Base-by-base conservation (phyloP, 2,888 invertebrate genomes). In the Synanthedon myopaeformis region DNA sequence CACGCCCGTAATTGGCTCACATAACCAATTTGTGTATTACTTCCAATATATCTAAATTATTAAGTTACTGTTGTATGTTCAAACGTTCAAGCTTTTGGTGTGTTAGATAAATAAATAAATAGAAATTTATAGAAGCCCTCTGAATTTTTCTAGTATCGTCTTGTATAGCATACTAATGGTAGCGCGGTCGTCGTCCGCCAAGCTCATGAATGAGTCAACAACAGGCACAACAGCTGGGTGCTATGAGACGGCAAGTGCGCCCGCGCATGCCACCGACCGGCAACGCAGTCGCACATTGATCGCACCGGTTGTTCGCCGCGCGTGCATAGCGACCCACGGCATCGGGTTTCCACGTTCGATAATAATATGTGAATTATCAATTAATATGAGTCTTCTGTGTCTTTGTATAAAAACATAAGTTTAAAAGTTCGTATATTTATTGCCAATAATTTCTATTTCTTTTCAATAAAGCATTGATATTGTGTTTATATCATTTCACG, bases 321-420 rank as follows among this genome's bases (percentile, higher is more conserved):
- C 56, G 58, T 57, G 54, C 57, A 51, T 53, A 53, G 57, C 57
- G 55, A 54, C 53, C 51, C 42, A 52, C 35, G 51, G 11, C 52
- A 52, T 49, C 11, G 14, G 48, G 35, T 52, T 48, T 28, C n/a
- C n/a, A 17, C 13, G 14, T 19, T 17, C 19, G 19, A 49, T 19
- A 12, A 49, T 8, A 49, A 57, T 49, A 58, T 63, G 65, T 63
- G 61, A 56, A 53, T 59, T 61, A 41, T 23, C 50, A 55, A 49
- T 45, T 42, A 51, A 49, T 56, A 54, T 55, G 49, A 42, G 53
- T 53, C 51, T 41, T 45, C 53, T 19, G 56, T 35, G 35, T 35
- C 35, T 35, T 10, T 41, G 52, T 42, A 53, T 52, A 13, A 1
- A 35, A 35, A 8, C 35, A 35, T 35, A 35, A 35, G 35, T 10